phyloP scores from a whole-genome alignment of 1,140 invertebrate genomes.

The Drosophila pseudoananassae region DNA sequence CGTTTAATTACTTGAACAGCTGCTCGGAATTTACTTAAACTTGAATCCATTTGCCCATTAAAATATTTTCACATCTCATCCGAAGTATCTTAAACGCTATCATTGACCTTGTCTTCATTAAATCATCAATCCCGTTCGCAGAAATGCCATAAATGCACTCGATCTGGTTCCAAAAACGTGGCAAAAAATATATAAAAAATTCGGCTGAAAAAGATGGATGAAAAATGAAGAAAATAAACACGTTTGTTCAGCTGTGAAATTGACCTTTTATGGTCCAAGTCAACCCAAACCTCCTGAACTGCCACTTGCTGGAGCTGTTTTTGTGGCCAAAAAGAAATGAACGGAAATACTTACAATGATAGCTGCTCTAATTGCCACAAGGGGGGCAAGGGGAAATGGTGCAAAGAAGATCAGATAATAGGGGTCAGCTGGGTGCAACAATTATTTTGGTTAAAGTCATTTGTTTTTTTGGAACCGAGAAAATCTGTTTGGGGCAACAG shows the following conservation, averaged over 20 bases:
- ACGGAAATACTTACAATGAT: slow-evolving; percentile 69
- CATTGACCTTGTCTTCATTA: slow-evolving; percentile 65
- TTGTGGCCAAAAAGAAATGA: slow-evolving; percentile 43
- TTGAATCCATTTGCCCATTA: slow-evolving; percentile 28
- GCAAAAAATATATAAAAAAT: slow-evolving; percentile 37
- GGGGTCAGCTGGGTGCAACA: slow-evolving; percentile 28
- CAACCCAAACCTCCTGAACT: slow-evolving; percentile 9
- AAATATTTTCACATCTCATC: slow-evolving; percentile 51
- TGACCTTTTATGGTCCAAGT: slow-evolving; percentile 71
- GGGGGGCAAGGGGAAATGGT: neutral
- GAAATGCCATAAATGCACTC: slow-evolving; percentile 54
- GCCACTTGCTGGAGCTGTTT: slow-evolving; percentile 13
- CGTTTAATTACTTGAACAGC: slow-evolving; percentile 41
- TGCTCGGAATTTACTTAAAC: slow-evolving; percentile 15
- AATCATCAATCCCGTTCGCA: slow-evolving; percentile 52
- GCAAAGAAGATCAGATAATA: slow-evolving; percentile 32
- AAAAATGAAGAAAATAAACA: slow-evolving; percentile 42
- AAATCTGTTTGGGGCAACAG: neutral
- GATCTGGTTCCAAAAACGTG: slow-evolving; percentile 63
- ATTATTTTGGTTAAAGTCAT: slow-evolving; percentile 22
- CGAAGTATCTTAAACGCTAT: slow-evolving; percentile 33
- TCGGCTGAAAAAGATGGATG: neutral
- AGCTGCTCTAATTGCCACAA: slow-evolving; percentile 50
- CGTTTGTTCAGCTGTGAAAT: slow-evolving; percentile 79
- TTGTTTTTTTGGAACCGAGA: slow-evolving; percentile 13